These are phyloP conservation scores for Cyclina sinensis DNA, from an alignment of 1,140 invertebrate genomes.

Conservation along the genomic window DNA sequence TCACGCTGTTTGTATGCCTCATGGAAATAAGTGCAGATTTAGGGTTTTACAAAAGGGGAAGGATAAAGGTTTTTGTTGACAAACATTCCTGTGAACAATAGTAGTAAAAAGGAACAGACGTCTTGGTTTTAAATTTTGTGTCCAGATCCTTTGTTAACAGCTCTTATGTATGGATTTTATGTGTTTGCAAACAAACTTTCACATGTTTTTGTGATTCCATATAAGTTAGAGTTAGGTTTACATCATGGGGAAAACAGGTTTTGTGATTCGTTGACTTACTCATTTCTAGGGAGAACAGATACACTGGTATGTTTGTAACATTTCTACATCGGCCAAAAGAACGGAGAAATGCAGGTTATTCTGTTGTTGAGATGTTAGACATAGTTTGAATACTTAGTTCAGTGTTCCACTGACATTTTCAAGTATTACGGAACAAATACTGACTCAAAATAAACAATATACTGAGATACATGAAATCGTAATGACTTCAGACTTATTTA, in stretches of 20 bases:
- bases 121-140: background rate
- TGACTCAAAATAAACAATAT: conserved; percentile 28
- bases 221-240: background rate
- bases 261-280: background rate
- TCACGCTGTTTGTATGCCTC: background rate
- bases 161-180: background rate
- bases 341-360: background rate
- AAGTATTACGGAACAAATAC: conserved; percentile 8
- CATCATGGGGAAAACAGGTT: no score
- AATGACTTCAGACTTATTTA: background rate
- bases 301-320: background rate
- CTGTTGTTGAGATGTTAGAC: background rate
- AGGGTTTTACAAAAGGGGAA: background rate
- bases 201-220: background rate
- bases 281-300: background rate
- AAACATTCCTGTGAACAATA: background rate
- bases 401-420: background rate
- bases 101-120: background rate
- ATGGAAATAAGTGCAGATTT: background rate
- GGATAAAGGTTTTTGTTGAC: background rate
- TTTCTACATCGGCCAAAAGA: background rate
- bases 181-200: background rate
- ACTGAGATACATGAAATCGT: background rate
- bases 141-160: background rate
- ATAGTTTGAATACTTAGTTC: background rate